Evolutionary conservation across 1,140 invertebrate species (phyloP), one percentile per base, ranked within the genome.

Genomic region (Tetramorium parvispinum): DNA sequence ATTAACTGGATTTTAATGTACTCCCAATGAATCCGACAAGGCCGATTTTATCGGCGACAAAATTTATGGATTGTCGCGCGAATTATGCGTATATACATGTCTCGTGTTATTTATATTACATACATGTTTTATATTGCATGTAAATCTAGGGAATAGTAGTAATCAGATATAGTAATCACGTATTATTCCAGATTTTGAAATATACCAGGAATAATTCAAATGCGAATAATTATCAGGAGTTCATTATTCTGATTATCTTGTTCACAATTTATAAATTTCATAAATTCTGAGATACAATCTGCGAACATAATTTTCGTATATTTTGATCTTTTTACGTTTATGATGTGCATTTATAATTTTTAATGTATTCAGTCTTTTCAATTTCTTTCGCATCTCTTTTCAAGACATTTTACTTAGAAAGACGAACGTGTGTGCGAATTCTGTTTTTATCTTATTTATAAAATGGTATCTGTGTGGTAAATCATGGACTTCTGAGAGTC

Each of bases 121-220:
- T 13, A 27, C 32, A 18, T 24, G 16, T 68, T 40, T 79, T 66
- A 40, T 51, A 40, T 24, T 24, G 53, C 40, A 71, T n/a, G 32
- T 73, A 83, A 73, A 61, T 49, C 37, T 37, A 55, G 43, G 40
- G 16, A 59, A 37, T 40, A 73, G 57, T 73, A 71, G 46, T 40
- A 43, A 27, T 46, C 53, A n/a, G 75, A 77, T n/a, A 16, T 16
- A 61, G 24, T 77, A 63, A 63, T 32, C 46, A 37, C n/a, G 18
- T 4, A 27, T 46, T 61, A 16, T 59, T 18, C 24, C 40, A 32
- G 10, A 24, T 68, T 7, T 18, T 3, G 46, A 55, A 24, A 68
- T 32, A 8, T 8, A 27, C 16, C 32, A 59, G n/a, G 32, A 16
- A 51, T 51, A 43, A 32, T 49, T 32, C 40, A 16, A 61, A 37